These are phyloP conservation scores for Deroplatys truncata DNA, from an alignment of 2,888 invertebrate species.

Conservation along the genomic window DNA sequence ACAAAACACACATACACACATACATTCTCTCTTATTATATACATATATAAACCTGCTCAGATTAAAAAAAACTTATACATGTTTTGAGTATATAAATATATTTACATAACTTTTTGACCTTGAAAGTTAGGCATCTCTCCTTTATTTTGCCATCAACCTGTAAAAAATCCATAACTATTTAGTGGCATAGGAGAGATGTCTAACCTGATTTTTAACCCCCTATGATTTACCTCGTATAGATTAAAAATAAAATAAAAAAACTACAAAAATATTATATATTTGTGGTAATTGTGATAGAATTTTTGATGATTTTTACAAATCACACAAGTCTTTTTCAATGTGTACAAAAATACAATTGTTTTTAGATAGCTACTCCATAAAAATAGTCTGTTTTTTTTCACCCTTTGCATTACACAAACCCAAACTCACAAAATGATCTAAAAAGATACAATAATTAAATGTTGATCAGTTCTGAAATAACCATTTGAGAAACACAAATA, in stretches of 20 bases:
- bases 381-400: conserved; percentile 8
- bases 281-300: conserved; percentile 58
- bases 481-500: conserved; percentile 53
- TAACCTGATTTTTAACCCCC: conserved; percentile 30
- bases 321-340: conserved; percentile 52
- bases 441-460: conserved; percentile 48
- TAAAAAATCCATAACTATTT: conserved; percentile 13
- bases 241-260: conserved; percentile 23
- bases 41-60: conserved; percentile 33
- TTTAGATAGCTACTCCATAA: conserved; percentile 45
- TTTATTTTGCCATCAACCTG: conserved; percentile 12
- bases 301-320: conserved; percentile 65
- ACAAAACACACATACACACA: conserved; percentile 16
- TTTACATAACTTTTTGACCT: conserved; percentile 35
- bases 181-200: conserved; percentile 22
- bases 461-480: conserved; percentile 35
- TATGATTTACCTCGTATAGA: conserved; percentile 30
- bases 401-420: conserved; percentile 19
- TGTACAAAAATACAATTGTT: conserved; percentile 40
- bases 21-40: conserved; percentile 31
- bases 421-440: conserved; percentile 42
- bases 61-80: conserved; percentile 32
- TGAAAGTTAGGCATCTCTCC: conserved; percentile 25
- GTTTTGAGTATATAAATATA: conserved; percentile 34
- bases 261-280: conserved; percentile 33